Base-by-base conservation (phyloP, 2,888 invertebrate genomes). In the Macaria liturata region DNA sequence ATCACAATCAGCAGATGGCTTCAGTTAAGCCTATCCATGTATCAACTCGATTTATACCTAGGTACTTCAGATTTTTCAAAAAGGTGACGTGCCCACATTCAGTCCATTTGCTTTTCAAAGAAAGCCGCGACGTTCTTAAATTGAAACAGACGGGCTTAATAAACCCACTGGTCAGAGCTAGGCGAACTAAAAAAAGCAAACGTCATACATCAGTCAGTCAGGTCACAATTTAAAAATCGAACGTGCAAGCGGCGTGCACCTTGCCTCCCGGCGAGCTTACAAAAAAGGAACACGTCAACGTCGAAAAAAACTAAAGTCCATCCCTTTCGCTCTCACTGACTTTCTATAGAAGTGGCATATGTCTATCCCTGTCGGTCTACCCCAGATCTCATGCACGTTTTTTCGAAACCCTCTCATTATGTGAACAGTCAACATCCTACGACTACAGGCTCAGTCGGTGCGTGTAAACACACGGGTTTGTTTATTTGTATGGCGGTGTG, bases 191-290 rank as follows among this genome's bases (percentile, higher is more conserved):
- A 44, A 49, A 53, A 50, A 73, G 72, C 71, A 68, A 75, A 71
- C 78, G 80, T 83, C 86, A 84, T 79, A 81, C 80, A 83, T 85
- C 86, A 85, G 71, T 86, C 86, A 82, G 80, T 76, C 74, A 69
- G 73, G 77, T 82, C 84, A 86, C 86, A 84, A 83, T 86, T 86
- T 81, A 80, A 82, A 83, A 88, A 86, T 84, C 84, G 83, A 83
- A 83, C 81, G 80, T 74, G 73, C 73, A 57, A 60, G 63, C 67
- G 49, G 47, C 62, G 59, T 67, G 84, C 90, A 90, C 89, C 90
- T 90, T 89, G 89, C 89, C 86, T 87, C 87, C 87, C 87, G 84
- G 73, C 81, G 83, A 81, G 86, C 83, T 83, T 83, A 86, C 81
- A 77, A 86, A 89, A 54, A 88, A 87, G 75, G 80, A 87, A 80